Evolutionary conservation across 2,888 invertebrate genomes (phyloP), one percentile per base, ranked within the genome.

Genomic region (Rugalucina vietnamica): DNA sequence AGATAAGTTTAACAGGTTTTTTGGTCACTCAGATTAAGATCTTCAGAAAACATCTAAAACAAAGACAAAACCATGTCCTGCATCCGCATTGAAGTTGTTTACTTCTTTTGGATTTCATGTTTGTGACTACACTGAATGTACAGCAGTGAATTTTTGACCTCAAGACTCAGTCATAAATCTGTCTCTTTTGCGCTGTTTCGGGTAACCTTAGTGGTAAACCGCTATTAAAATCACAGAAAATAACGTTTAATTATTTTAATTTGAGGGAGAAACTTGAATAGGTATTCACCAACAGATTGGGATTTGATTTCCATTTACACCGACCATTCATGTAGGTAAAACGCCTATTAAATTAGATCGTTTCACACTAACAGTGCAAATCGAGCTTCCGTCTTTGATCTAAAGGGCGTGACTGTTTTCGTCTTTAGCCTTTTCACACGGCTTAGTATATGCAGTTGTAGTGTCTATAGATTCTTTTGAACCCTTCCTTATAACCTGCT

Each of bases 231-330:
- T 21, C 54, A 54, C 54, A n/a, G 43, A 54, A 54, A 54, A 54
- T 54, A 54, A 27, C 69, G 69, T 69, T 34, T 69, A 69, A 69
- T 69, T 69, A 69, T 36, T 36, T 27, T 27, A 69, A 69, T 69
- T 69, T 69, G 69, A 32, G 69, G 69, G 69, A 36, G 69, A 69
- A 69, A 27, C 36, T 10, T 32, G 69, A 36, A 34, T 69, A 69
- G 36, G 12, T 18, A 27, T 12, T 69, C 69, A 27, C 69, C n/a
- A 34, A 3, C 34, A 34, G 69, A 18, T 69, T 12, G 69, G 14
- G 36, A 69, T 32, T 69, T 34, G 32, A 69, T 34, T 37, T 27
- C 72, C 24, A 24, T 27, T 49, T n/a, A 49, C n/a, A 39, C 29
- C 27, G 24, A 3, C 39, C 39, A 72, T 14, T 72, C 27, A 37